Evolutionary conservation across 2,113 vertebrate species (phyloP), one percentile per base, ranked within the genome.

Genomic region (Empidonax traillii): DNA sequence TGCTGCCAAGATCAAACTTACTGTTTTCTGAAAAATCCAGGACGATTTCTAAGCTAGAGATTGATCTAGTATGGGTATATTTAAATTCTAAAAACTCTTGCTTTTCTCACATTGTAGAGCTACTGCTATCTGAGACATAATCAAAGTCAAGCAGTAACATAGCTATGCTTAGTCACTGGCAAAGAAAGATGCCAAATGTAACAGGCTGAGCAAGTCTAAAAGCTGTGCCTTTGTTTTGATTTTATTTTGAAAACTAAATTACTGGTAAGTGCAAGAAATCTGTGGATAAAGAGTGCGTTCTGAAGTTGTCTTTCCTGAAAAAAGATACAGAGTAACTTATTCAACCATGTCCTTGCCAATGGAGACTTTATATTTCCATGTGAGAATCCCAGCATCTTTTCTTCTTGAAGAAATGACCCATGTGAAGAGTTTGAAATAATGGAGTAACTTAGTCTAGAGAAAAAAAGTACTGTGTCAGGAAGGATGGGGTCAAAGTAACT

Each of bases 231-330:
- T 84, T 84, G 55, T 81, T 93, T 77, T 81, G 27, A 69, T 91
- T 92, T 68, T 94, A 33, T 75, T 92, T 92, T 85, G 81, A 74
- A 96, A 87, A 65, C 30, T 39, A n/a, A 69, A 65, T 85, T 85
- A 56, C 13, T 87, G 73, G 27, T 85, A 76, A 76, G 35, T 58
- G 31, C 37, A 79, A 85, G n/a, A 94, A 87, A 58, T 75, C 20
- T 75, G 14, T 87, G 39, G n/a, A 35, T 69, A 56, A 62, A 68
- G 14, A 53, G 25, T 58, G 9, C 14, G 4, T 85, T 91, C 30
- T 73, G 41, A 79, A 68, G 8, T n/a, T 62, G 9, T 46, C 44
- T 85, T 85, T 87, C 39, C 25, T 3, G 6, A 73, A 27, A 73
- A 46, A 89, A 73, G 5, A 25, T 72, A 35, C 12, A 46, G 41